phyloP scores from a whole-genome alignment of 2,888 invertebrate genomes.

The Trichopria drosophilae region DNA sequence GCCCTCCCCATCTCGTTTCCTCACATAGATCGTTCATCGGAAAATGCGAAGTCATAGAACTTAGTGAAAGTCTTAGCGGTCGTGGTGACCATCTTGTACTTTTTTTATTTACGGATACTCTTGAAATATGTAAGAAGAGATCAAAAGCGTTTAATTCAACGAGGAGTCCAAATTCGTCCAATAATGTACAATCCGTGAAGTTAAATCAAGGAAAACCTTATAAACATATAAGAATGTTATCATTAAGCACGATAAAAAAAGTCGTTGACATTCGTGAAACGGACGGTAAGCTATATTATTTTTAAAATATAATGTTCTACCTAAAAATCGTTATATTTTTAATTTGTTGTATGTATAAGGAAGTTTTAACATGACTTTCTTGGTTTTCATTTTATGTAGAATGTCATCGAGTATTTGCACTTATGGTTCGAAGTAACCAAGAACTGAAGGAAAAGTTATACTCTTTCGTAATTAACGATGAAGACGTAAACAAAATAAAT shows the following conservation, averaged over 20 bases:
- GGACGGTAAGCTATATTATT: conserved; percentile 64
- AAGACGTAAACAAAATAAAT: conserved; percentile 77
- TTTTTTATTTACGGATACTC: conserved; percentile 91
- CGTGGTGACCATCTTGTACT: conserved; percentile 85
- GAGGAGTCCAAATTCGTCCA: conserved; percentile 70
- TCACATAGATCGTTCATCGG: conserved; percentile 89
- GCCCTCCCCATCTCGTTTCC: conserved; percentile 90
- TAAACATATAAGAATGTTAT: conserved; percentile 88
- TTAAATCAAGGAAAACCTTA: conserved; percentile 78
- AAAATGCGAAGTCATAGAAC: conserved; percentile 85
- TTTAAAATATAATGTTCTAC: too few species aligned
- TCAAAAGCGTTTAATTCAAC: conserved; percentile 74
- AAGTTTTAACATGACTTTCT: neutral
- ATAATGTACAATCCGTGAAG: conserved; percentile 63
- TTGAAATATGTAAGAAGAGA: conserved; percentile 88
- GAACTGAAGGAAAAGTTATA: conserved; percentile 85
- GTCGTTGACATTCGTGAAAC: conserved; percentile 89
- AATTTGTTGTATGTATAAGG: neutral
- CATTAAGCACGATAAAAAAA: conserved; percentile 84
- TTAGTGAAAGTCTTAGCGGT: conserved; percentile 81
- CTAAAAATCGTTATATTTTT: neutral
- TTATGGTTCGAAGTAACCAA: conserved; percentile 84
- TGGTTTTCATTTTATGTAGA: conserved; percentile 59
- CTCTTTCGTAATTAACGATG: conserved; percentile 84
- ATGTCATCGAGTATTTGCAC: conserved; percentile 87